Percentiles rank a stretch among this genome's conserved stretches.
These are phyloP conservation scores for Papilio aristodemus DNA, from an alignment of 1,140 invertebrate genomes.

Conservation along the genomic window DNA sequence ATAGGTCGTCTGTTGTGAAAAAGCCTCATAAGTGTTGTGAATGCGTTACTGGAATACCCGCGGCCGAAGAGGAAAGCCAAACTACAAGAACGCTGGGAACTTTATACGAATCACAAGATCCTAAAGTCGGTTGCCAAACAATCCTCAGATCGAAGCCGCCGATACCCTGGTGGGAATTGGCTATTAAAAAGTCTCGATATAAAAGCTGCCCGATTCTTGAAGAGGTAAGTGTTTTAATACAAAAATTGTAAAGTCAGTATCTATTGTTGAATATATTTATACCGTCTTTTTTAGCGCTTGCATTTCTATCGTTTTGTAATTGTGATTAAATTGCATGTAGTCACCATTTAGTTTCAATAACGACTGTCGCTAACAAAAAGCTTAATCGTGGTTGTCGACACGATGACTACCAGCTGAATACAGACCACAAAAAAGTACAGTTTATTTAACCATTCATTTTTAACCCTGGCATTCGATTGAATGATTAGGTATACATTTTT, in stretches of 20 bases:
- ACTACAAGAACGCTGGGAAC: slow-evolving; percentile 72
- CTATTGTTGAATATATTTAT: slow-evolving; percentile 9
- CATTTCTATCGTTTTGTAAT: slow-evolving; percentile 23
- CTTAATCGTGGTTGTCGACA: slow-evolving; percentile 24
- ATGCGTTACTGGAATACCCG: slow-evolving; percentile 75
- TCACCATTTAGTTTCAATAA: slow-evolving; percentile 28
- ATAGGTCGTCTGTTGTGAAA: slow-evolving; percentile 57
- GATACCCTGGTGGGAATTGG: slow-evolving; percentile 92
- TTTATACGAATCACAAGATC: slow-evolving; percentile 79
- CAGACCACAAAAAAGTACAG: slow-evolving; percentile 5
- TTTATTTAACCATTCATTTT: neutral
- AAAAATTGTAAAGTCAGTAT: slow-evolving; percentile 9
- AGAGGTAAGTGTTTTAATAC: slow-evolving; percentile 69
- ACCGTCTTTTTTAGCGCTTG: neutral
- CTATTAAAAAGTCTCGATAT: slow-evolving; percentile 86
- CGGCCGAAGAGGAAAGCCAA: slow-evolving; percentile 52
- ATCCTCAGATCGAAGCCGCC: slow-evolving; percentile 83
- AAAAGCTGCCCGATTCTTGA: slow-evolving; percentile 86
- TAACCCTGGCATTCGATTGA: neutral
- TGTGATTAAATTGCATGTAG: slow-evolving; percentile 23
- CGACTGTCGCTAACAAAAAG: slow-evolving; percentile 24
- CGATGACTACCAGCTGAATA: slow-evolving; percentile 16
- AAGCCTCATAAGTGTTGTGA: slow-evolving; percentile 78
- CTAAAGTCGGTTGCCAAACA: slow-evolving; percentile 83
- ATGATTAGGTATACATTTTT: neutral